Percentiles rank a stretch among this genome's conserved stretches.
Conservation (phyloP, 2,113 vertebrate genomes). For the Morone chrysops region DNA sequence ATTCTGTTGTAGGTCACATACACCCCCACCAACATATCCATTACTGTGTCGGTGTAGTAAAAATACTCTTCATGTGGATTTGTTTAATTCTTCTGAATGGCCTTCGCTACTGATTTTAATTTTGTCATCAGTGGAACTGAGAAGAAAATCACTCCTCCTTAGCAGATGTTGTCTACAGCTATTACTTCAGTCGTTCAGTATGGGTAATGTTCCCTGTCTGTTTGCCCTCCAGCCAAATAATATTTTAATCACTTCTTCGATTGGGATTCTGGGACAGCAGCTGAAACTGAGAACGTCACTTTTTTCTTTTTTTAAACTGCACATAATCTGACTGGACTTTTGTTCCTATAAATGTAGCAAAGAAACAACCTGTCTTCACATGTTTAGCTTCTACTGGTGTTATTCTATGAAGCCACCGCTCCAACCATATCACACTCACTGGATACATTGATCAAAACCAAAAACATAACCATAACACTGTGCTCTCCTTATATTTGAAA, state of each 20-base stretch:
- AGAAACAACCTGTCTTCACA: constrained; percentile 40
- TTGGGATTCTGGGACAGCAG: constrained; percentile 7
- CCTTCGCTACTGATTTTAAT: constrained; percentile 36
- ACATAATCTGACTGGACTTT: constrained; percentile 25
- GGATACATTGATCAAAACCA: background rate
- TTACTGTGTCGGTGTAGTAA: constrained; percentile 41
- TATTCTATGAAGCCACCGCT: constrained; percentile 13
- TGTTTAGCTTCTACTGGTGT: constrained; percentile 28
- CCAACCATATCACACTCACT: constrained; percentile 13
- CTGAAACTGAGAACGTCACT: constrained; percentile 42
- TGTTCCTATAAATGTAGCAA: background rate
- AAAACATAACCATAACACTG: constrained; percentile 3
- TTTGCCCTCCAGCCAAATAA: constrained; percentile 35
- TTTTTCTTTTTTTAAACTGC: background rate
- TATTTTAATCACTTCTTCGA: constrained; percentile 59
- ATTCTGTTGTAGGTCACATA: constrained; percentile 30
- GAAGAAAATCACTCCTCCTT: constrained; percentile 19
- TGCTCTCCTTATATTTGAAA: constrained; percentile 19
- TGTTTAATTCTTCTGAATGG: constrained; percentile 47
- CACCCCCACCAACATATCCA: constrained; percentile 16
- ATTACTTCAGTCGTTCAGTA: constrained; percentile 39
- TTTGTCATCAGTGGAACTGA: constrained; percentile 30
- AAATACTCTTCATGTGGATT: constrained; percentile 39
- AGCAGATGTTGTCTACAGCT: constrained; percentile 20
- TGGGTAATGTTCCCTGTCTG: constrained; percentile 38